Evolutionary conservation across 2,888 invertebrate genomes (phyloP).

Genomic region (Dryadula phaetusa): DNA sequence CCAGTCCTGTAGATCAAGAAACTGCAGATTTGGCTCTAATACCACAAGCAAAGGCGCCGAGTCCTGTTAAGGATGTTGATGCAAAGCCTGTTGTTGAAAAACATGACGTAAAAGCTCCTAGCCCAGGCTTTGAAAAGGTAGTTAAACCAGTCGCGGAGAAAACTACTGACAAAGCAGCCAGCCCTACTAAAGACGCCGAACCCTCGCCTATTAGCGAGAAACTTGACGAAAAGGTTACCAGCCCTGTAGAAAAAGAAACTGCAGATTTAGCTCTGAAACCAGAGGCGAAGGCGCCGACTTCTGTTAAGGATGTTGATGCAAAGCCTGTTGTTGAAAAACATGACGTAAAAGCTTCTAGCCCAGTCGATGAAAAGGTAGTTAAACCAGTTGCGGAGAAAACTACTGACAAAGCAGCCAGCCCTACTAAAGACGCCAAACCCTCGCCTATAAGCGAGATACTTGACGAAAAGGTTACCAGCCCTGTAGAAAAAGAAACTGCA

Average conservation of each 20-base stretch:
- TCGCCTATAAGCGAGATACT: neutral
- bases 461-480: conserved; percentile 40
- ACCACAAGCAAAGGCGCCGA: too few species aligned
- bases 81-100: too few species aligned
- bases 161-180: too few species aligned
- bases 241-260: too few species aligned
- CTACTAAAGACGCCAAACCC: neutral
- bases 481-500: conserved; percentile 19
- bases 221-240: too few species aligned
- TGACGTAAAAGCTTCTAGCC: conserved; percentile 38
- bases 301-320: neutral
- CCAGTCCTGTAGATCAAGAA: too few species aligned
- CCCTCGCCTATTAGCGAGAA: too few species aligned
- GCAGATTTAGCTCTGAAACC: neutral
- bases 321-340: neutral
- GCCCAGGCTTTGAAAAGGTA: conserved; percentile 11
- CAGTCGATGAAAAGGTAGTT: neutral
- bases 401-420: conserved; percentile 26
- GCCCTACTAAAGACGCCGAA: too few species aligned
- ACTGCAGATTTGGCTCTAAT: too few species aligned
- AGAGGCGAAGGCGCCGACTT: conserved; percentile 32
- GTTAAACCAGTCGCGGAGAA: too few species aligned
- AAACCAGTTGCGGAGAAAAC: conserved; percentile 14
- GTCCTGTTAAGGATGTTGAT: too few species aligned
- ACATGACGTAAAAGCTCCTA: neutral